phyloP scores from a whole-genome alignment of 2,888 invertebrate genomes.

The Dryomyza anilis region DNA sequence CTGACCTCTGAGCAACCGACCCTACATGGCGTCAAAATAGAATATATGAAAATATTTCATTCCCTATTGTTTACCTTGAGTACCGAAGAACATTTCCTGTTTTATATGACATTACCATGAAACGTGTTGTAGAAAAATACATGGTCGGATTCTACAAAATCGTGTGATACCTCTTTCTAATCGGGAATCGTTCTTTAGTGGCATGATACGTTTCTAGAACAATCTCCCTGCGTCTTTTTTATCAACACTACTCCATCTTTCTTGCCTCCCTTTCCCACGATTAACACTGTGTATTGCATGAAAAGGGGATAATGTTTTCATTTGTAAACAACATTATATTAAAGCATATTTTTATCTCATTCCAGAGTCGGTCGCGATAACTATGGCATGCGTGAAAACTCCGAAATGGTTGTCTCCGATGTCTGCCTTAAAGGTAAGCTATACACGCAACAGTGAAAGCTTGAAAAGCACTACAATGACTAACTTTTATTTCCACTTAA shows the following conservation, averaged over 20 bases:
- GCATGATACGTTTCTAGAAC: no score
- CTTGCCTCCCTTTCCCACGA: neutral
- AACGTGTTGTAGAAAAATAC: no score
- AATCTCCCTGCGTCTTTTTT: neutral
- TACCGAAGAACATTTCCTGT: no score
- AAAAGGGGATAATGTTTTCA: neutral
- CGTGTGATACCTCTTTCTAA: no score
- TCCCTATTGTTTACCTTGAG: no score
- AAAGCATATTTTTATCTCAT: conserved; percentile 1
- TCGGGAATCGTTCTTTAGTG: no score
- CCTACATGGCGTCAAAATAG: no score
- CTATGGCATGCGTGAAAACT: conserved; percentile 71
- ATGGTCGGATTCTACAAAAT: no score
- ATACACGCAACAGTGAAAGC: conserved; percentile 6
- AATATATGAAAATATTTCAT: no score
- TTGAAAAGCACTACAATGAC: neutral
- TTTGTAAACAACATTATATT: neutral
- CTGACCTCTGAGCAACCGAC: no score
- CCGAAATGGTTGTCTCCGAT: conserved; percentile 78
- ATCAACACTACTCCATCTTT: neutral
- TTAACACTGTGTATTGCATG: no score
- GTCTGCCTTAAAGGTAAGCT: conserved; percentile 62
- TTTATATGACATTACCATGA: no score
- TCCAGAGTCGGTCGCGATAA: conserved; percentile 56
- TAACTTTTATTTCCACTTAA: neutral